phyloP scores from a whole-genome alignment of 1,140 invertebrate species.

The Heliconius melpomene region DNA sequence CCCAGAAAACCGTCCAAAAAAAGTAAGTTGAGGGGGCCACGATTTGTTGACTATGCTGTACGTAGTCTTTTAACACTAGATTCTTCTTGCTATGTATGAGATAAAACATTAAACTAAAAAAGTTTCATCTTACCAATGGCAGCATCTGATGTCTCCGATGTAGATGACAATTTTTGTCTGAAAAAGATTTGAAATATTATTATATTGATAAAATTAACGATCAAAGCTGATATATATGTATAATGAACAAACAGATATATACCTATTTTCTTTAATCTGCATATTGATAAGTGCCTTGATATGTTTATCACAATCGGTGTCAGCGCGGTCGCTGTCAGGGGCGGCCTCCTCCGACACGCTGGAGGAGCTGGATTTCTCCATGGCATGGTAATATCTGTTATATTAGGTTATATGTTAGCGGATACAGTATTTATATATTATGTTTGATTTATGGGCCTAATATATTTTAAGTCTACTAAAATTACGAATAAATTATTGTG shows the following conservation, averaged over 20 bases:
- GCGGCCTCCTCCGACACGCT: background rate
- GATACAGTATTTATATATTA: too few species aligned
- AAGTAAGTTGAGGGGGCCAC: too few species aligned
- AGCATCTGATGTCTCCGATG: constrained; percentile 51
- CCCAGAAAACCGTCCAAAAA: too few species aligned
- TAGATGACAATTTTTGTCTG: constrained; percentile 53
- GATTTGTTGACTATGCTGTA: too few species aligned
- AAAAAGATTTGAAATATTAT: constrained; percentile 11
- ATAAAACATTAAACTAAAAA: too few species aligned
- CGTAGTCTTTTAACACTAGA: too few species aligned
- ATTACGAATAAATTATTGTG: too few species aligned
- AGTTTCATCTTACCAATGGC: constrained; percentile 43
- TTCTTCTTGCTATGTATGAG: too few species aligned
- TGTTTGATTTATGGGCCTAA: too few species aligned
- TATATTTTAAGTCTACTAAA: too few species aligned
- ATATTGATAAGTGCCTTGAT: constrained; percentile 67
- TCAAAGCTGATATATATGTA: background rate
- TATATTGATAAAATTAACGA: background rate
- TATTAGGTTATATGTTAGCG: too few species aligned
- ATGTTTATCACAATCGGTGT: constrained; percentile 48
- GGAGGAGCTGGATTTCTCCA: constrained; percentile 37
- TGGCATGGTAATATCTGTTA: constrained; percentile 24
- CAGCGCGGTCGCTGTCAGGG: constrained; percentile 15
- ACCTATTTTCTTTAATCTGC: constrained; percentile 70
- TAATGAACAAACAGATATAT: background rate